phyloP scores from a whole-genome alignment of 2,113 vertebrate species.

The Paramormyrops kingsleyae region DNA sequence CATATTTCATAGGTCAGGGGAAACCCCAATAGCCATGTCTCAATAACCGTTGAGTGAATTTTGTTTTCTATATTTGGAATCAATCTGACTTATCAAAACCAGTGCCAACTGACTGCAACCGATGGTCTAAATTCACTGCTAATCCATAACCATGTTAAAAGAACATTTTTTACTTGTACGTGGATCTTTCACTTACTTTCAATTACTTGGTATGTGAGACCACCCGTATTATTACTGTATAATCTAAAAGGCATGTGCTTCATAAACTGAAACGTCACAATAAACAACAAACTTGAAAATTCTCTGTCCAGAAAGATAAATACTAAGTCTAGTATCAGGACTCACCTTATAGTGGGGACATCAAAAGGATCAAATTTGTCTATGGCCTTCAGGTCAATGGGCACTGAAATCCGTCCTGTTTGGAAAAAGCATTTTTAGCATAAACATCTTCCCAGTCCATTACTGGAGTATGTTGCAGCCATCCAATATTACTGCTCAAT shows the following conservation, averaged over 20 bases:
- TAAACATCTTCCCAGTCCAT: not conserved
- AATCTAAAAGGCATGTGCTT: not conserved
- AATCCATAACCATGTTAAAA: not conserved
- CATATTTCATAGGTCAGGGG: not conserved
- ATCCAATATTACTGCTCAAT: not conserved
- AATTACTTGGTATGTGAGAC: not conserved
- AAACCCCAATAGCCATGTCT: not conserved
- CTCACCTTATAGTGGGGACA: slow-evolving; percentile 86
- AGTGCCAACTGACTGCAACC: no score
- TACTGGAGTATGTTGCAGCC: not conserved
- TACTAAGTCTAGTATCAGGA: not conserved
- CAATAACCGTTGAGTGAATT: not conserved
- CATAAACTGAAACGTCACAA: not conserved
- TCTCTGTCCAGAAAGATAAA: not conserved
- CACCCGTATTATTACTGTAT: not conserved
- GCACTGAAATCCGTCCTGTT: slow-evolving; percentile 83
- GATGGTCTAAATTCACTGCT: not conserved
- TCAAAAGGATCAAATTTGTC: slow-evolving; percentile 83
- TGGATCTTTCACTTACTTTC: not conserved
- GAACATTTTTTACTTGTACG: not conserved
- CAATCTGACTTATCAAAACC: no score
- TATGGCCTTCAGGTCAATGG: slow-evolving; percentile 75
- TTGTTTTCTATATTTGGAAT: not conserved
- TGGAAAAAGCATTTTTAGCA: not conserved
- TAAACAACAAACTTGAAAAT: not conserved